Evolutionary conservation across 2,797 vertebrate genomes (phyloP), one percentile per base, ranked within the genome.

Genomic region (Spatula clypeata): DNA sequence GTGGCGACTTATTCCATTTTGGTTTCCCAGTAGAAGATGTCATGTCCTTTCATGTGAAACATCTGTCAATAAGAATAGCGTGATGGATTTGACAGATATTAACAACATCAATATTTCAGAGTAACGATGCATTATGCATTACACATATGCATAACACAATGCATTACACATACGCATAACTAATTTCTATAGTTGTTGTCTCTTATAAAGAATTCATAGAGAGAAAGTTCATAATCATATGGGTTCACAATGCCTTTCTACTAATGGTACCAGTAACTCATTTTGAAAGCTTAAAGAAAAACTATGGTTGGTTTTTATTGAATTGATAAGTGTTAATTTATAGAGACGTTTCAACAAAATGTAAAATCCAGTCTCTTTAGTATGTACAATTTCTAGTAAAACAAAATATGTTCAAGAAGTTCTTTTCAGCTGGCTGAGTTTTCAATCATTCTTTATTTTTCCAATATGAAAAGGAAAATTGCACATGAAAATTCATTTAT

Each of bases 361-460:
- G 2, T 23, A 74, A 81, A 82, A 11, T 31, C 10, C 36, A 69
- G 1, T 24, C 1, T 47, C 73, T 75, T 77, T 40, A 75, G 60
- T 24, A 66, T 5, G 6, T 47, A 10, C 64, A 24, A 31, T 91
- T 81, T 58, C 32, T 24, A 64, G 34, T 64, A 67, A 65, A 76
- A 42, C 6, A 80, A 84, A 60, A 42, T 51, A 51, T 5, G 0
- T 38, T 91, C 27, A 72, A 60, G 7, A 75, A 55, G 15, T 74
- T 40, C 2, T 72, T 80, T 57, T 17, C 7, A 72, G n/a, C 15
- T 62, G 5, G 16, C 3, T 74, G 13, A 47, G 32, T 95, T 82
- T 91, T 57, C 49, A 77, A 14, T 38, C 20, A 93, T 77, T 79
- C 29, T 89, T 86, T 90, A 44, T 5, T 55, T 66, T 90, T 55